Evolutionary conservation across 2,113 vertebrate species (phyloP).

Genomic region (Lepidothrix coronata): DNA sequence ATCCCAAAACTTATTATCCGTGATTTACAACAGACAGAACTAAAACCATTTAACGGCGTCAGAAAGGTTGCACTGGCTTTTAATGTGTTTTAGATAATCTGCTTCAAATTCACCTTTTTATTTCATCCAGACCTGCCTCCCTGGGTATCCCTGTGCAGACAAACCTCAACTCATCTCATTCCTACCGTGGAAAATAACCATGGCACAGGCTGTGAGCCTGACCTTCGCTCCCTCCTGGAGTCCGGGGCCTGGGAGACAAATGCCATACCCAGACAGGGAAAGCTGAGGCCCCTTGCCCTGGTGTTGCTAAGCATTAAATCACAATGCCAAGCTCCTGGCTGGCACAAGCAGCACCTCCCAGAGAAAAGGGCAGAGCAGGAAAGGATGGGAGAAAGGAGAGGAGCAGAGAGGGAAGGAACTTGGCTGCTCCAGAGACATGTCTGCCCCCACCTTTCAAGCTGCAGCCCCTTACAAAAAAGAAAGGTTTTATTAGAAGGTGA

Average conservation of each 20-base stretch:
- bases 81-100: neutral
- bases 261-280: fast-evolving
- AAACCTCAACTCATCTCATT: neutral
- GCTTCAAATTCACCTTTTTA: neutral
- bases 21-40: fast-evolving
- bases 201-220: fast-evolving
- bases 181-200: fast-evolving
- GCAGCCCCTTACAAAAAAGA: neutral
- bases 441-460: neutral
- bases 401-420: neutral
- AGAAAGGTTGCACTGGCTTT: neutral
- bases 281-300: fast-evolving
- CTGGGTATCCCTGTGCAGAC: neutral
- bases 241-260: neutral
- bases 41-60: neutral
- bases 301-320: neutral
- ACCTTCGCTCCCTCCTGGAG: fast-evolving
- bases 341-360: neutral
- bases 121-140: neutral
- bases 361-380: neutral
- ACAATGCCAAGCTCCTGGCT: fast-evolving
- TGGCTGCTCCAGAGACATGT: neutral
- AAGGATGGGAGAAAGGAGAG: neutral
- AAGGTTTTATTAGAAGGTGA: neutral
- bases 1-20: neutral